Base-by-base conservation (phyloP, 2,888 invertebrate species). In the Cephus rjabovi region DNA sequence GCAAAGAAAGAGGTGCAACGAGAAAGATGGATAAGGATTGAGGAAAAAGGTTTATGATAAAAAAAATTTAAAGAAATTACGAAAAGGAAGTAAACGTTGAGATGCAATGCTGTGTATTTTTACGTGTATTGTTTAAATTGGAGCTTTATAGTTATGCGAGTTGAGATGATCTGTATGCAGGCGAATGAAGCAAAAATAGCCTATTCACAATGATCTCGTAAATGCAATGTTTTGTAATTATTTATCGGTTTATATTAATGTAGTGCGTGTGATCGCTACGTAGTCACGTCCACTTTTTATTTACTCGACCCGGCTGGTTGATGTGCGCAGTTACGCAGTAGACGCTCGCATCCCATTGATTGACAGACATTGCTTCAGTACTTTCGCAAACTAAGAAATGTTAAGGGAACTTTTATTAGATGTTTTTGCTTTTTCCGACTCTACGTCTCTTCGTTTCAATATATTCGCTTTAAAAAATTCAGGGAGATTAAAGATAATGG, bases 21-120 rank as follows among this genome's bases (percentile, higher is more conserved):
- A 68, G 35, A 69, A 69, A 70, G 40, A 12, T 56, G 34, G 4
- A 37, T 69, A 30, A 73, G 37, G 76, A 76, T 69, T 78, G 77
- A 77, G 56, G 35, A 71, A 73, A 74, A 68, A 35, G 68, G 70
- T 34, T 71, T 69, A 68, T 76, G 78, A 15, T 40, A 56, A 73
- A 73, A 74, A 81, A 73, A 81, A 73, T 12, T 69, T 37, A 74
- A 76, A 78, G 73, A 75, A 77, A 77, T 77, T 70, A 73, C 69
- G 70, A 74, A 78, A 77, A 76, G 23, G 35, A 73, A 68, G 33
- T 35, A 56, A 9, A 56, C 56, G 23, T 56, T 15, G 23, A 56
- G 56, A 56, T 6, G 15, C 23, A 23, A 56, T 23, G 40, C 40
- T 56, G 9, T 56, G 23, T 23, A 56, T 23, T 9, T 56, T 56